Evolutionary conservation across 2,797 vertebrate species (phyloP).

Genomic region (Arremon brunneinucha): DNA sequence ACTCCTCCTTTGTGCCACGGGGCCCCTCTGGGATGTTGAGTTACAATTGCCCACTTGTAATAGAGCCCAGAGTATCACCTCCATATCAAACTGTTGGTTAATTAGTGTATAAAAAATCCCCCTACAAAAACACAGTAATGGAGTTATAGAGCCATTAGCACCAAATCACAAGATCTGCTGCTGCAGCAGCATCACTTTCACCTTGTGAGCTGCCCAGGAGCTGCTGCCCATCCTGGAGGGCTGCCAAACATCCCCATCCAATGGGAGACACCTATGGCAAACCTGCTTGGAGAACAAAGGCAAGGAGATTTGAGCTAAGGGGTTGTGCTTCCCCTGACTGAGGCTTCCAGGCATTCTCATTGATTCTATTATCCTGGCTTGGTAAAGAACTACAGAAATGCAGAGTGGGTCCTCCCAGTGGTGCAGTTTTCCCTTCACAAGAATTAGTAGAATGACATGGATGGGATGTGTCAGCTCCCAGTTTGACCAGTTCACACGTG

Average conservation of each 20-base stretch:
- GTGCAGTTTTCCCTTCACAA: neutral
- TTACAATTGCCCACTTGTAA: neutral
- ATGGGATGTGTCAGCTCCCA: neutral
- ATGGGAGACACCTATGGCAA: neutral
- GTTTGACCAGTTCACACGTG: neutral
- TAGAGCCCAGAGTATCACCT: neutral
- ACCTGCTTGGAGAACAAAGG: neutral
- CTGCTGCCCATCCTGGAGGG: accelerated
- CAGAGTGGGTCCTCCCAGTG: neutral
- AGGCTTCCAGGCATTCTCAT: neutral
- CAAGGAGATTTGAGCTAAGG: neutral
- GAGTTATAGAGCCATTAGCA: neutral
- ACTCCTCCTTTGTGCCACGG: neutral
- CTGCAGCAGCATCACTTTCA: neutral
- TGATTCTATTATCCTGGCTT: neutral
- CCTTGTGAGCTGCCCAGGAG: neutral
- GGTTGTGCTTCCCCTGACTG: neutral
- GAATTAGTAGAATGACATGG: neutral
- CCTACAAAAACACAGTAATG: neutral
- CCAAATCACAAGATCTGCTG: neutral
- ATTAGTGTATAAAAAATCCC: neutral
- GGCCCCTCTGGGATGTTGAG: neutral
- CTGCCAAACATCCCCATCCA: neutral
- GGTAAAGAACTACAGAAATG: neutral
- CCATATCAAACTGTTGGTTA: neutral